These are phyloP conservation scores for Myathropa florea DNA, from an alignment of 2,888 invertebrate genomes.

Conservation along the genomic window DNA sequence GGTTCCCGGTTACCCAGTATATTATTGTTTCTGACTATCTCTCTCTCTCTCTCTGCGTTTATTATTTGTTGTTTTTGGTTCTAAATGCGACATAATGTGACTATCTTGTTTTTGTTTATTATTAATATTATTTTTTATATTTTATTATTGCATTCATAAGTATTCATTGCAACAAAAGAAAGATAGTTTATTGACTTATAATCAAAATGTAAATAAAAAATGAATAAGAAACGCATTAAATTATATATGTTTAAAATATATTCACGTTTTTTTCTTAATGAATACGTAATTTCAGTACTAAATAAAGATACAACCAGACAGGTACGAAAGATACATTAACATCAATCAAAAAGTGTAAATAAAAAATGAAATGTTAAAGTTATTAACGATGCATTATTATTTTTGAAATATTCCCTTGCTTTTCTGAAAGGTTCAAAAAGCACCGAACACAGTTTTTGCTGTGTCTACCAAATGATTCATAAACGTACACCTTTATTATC, in stretches of 20 bases:
- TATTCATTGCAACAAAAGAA: constrained; percentile 22
- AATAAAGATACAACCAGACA: constrained; percentile 14
- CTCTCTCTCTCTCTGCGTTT: background rate
- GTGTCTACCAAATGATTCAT: too few species aligned
- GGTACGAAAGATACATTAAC: constrained; percentile 22
- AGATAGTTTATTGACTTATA: constrained; percentile 31
- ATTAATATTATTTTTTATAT: constrained; percentile 4
- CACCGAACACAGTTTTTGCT: too few species aligned
- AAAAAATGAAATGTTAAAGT: constrained; percentile 47
- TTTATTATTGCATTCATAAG: constrained; percentile 31
- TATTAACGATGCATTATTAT: constrained; percentile 14
- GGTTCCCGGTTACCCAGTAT: constrained; percentile 22
- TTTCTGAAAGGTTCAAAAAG: too few species aligned
- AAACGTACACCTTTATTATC: too few species aligned
- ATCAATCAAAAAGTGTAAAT: constrained; percentile 47
- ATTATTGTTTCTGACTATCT: background rate
- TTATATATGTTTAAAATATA: constrained; percentile 26
- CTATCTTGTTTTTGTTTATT: background rate
- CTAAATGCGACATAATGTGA: constrained; percentile 7
- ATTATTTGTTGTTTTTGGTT: background rate
- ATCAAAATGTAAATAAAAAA: constrained; percentile 51
- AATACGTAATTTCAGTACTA: constrained; percentile 48
- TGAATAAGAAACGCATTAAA: background rate
- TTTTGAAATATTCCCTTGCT: background rate
- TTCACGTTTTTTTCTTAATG: constrained; percentile 19